Base-by-base conservation (phyloP, 1,140 invertebrate species). In the silkworm (Bombyx mori) region DNA sequence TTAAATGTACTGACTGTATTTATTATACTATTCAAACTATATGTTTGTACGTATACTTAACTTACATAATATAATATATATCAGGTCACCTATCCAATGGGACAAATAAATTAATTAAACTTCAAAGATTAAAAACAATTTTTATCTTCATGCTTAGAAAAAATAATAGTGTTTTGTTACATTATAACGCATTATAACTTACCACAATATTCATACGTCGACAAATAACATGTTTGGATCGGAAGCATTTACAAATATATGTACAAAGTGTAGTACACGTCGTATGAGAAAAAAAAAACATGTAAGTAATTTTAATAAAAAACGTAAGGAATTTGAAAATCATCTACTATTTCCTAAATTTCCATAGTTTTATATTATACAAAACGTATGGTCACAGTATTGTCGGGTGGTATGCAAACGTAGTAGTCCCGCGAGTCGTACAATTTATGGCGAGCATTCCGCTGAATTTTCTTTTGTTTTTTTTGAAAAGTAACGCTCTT, bases 381-480 rank as follows among this genome's bases (percentile, higher is more conserved):
- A 5, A 3, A 5, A 35, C 4, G 26, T 35, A 35, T 35, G 26
- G 26, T 35, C 26, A 35, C 26, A 35, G 26, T 35, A 35, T 35
- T 35, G 26, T 75, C 64, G 66, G 73, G 53, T 64, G 55, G 65
- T 79, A 79, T 83, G 80, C 80, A 79, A 82, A 79, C 73, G 52
- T 71, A 74, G 70, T 68, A 72, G 68, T 79, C 77, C 77, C 77
- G 65, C 57, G 78, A 77, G 79, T 63, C 68, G 72, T 65, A 79
- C 78, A 83, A 83, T 81, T 83, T 83, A 83, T 83, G 75, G 75
- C 69, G 60, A 70, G 70, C 78, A 80, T 81, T 79, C 68, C 68
- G 63, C 71, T 75, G 78, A 74, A 80, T 81, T 81, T 79, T 71
- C 73, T 77, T 81, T 80, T 81, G 68, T 77, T 78, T 83, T 79